Conservation (phyloP, 2,113 vertebrate species). For the Galbula dea region DNA sequence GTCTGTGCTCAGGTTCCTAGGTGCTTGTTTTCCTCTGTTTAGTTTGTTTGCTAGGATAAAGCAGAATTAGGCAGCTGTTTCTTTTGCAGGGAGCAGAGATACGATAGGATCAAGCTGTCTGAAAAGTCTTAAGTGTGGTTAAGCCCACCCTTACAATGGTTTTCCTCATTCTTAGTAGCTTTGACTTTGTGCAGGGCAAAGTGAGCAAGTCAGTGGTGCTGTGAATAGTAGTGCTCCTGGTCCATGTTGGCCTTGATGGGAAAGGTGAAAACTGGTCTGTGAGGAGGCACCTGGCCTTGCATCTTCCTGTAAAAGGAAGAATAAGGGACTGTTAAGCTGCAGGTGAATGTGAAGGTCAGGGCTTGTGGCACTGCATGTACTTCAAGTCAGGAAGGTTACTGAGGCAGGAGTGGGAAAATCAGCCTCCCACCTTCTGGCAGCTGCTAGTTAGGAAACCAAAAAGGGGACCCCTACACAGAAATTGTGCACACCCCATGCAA, state of each 20-base stretch:
- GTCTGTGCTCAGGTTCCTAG: neutral
- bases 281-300: neutral
- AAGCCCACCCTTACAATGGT: neutral
- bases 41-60: constrained; percentile 9
- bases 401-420: neutral
- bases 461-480: neutral
- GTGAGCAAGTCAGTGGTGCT: neutral
- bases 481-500: fast-evolving
- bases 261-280: neutral
- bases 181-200: neutral
- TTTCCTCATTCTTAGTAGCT: neutral
- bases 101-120: neutral
- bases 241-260: neutral
- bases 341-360: neutral
- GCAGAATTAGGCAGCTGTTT: neutral
- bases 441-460: neutral
- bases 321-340: neutral
- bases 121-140: neutral
- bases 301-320: neutral
- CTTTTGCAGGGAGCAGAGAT: neutral
- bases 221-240: neutral
- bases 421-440: neutral
- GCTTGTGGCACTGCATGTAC: neutral
- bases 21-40: neutral
- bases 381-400: neutral